Conservation (phyloP, 2,888 invertebrate species). For the Torymus aiolomorphi region DNA sequence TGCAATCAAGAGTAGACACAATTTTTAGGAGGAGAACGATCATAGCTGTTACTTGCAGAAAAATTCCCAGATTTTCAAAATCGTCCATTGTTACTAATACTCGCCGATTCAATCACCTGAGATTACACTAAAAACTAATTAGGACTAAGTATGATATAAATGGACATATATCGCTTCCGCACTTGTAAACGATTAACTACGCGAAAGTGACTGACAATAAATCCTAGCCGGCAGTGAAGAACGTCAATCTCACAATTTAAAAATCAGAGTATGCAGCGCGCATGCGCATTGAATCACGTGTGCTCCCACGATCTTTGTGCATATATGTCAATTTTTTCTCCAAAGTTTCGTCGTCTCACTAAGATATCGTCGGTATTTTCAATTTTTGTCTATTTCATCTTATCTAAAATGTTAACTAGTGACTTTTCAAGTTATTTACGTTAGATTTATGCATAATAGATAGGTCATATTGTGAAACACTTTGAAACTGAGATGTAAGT, state of each 20-base stretch:
- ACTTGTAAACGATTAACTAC: not conserved
- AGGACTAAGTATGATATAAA: no score
- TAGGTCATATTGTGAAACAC: no score
- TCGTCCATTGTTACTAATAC: slow-evolving; percentile 37
- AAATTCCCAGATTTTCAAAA: slow-evolving; percentile 49
- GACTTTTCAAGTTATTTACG: not conserved
- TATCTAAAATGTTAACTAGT: slow-evolving; percentile 14
- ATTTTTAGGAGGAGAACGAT: slow-evolving; percentile 44
- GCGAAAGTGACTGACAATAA: slow-evolving; percentile 43
- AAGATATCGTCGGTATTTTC: slow-evolving; percentile 6
- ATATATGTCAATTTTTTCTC: slow-evolving; percentile 25
- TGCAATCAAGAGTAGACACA: slow-evolving; percentile 42
- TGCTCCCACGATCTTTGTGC: not conserved
- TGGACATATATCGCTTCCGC: no score
- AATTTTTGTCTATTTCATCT: slow-evolving; percentile 5
- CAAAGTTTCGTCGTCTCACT: not conserved
- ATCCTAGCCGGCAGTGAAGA: slow-evolving; percentile 26
- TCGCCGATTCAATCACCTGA: no score
- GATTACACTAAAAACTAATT: no score
- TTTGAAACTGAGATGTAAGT: no score
- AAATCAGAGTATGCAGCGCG: slow-evolving; percentile 26
- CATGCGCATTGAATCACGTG: slow-evolving; percentile 44
- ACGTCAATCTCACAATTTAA: slow-evolving; percentile 36
- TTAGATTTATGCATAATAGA: no score
- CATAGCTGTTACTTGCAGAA: slow-evolving; percentile 51